phyloP scores from a whole-genome alignment of 2,888 invertebrate genomes.

The Seladonia tumulorum region DNA sequence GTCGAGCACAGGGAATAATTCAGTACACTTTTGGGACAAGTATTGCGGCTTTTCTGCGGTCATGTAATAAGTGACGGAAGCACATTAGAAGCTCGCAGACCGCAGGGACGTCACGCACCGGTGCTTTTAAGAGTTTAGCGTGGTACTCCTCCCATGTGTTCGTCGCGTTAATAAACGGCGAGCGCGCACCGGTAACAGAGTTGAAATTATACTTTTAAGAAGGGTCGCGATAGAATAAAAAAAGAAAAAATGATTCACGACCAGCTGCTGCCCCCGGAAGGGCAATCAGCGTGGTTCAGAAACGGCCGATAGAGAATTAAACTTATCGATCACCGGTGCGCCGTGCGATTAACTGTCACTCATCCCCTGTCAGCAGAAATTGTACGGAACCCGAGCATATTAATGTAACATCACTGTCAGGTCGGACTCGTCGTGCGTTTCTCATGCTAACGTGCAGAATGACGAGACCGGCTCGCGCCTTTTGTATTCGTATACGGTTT shows the following conservation, averaged over 20 bases:
- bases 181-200: not conserved
- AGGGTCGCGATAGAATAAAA: not conserved
- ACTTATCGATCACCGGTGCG: constrained; percentile 6
- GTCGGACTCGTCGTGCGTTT: not conserved
- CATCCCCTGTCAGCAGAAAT: constrained; percentile 5
- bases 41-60: not conserved
- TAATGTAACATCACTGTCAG: constrained; percentile 3
- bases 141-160: not conserved
- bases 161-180: not conserved
- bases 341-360: not conserved
- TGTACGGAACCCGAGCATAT: not conserved
- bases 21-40: not conserved
- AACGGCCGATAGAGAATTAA: not conserved
- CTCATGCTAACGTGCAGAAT: not conserved
- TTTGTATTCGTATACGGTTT: not conserved
- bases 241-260: not conserved
- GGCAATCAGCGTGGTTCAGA: not conserved
- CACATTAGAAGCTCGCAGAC: not conserved
- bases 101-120: not conserved
- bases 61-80: not conserved
- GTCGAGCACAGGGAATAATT: not conserved
- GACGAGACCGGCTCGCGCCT: not conserved
- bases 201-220: not conserved
- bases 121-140: constrained; percentile 7
- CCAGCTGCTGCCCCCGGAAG: not conserved